These are phyloP conservation scores for Drosophila repletoides DNA, from an alignment of 1,140 invertebrate genomes.

Conservation along the genomic window DNA sequence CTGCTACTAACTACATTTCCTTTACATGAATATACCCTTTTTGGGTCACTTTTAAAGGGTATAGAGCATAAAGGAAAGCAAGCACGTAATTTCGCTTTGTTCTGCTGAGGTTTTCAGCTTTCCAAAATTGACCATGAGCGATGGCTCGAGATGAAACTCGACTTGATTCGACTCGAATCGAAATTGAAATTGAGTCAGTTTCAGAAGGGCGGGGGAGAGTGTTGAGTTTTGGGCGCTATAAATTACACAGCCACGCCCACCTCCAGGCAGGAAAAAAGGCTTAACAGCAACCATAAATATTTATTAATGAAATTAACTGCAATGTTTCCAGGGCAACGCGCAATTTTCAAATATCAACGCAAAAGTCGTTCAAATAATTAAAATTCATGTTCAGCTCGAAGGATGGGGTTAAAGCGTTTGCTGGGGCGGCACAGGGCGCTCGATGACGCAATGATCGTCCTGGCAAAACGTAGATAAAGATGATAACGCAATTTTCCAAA, in stretches of 20 bases:
- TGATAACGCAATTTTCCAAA: constrained; percentile 38
- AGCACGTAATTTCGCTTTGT: constrained; percentile 64
- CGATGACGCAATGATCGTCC: constrained; percentile 33
- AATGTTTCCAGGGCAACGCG: constrained; percentile 18
- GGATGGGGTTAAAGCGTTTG: constrained; percentile 5
- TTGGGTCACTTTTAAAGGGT: too few species aligned
- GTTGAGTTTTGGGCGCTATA: constrained; percentile 13
- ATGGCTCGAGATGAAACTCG: constrained; percentile 26
- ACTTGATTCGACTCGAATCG: constrained; percentile 29
- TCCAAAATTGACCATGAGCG: constrained; percentile 59
- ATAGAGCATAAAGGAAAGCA: constrained; percentile 4
- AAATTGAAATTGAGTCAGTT: constrained; percentile 12
- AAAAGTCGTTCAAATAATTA: constrained; percentile 60
- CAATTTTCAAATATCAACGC: constrained; percentile 72
- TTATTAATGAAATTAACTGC: constrained; percentile 79
- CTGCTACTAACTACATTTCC: too few species aligned
- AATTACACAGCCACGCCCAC: constrained; percentile 26
- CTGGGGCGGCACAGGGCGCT: background rate
- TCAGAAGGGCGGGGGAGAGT: too few species aligned
- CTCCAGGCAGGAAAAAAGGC: background rate
- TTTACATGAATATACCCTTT: too few species aligned
- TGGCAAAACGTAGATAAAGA: constrained; percentile 34
- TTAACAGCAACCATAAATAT: constrained; percentile 71
- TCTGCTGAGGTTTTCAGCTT: constrained; percentile 41
- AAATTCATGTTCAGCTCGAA: constrained; percentile 60